Conservation (phyloP, 2,888 invertebrate species). For the Epirrita christyi region DNA sequence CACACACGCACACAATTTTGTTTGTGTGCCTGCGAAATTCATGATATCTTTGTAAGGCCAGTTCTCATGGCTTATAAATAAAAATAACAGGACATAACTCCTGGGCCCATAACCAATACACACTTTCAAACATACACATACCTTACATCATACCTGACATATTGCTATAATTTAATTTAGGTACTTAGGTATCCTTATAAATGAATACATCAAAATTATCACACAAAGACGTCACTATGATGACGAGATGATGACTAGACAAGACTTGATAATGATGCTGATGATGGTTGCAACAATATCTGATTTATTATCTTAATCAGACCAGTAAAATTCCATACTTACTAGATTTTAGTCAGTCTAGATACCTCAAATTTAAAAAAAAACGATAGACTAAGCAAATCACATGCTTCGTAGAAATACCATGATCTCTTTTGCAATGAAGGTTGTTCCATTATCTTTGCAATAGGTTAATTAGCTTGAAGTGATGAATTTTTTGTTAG, state of each 20-base stretch:
- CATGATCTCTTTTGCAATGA: neutral
- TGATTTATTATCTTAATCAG: too few species aligned
- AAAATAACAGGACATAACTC: neutral
- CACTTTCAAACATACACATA: conserved; percentile 18
- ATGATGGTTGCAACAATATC: too few species aligned
- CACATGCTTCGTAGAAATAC: neutral
- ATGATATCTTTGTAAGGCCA: conserved; percentile 40
- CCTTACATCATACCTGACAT: conserved; percentile 5
- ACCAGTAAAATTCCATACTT: too few species aligned
- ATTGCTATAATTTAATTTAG: neutral
- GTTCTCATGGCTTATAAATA: conserved; percentile 39
- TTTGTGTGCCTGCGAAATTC: conserved; percentile 71
- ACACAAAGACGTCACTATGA: conserved; percentile 1
- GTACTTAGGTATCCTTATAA: too few species aligned
- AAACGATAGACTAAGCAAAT: neutral
- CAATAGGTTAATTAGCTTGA: neutral
- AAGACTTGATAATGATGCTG: neutral
- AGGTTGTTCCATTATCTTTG: neutral
- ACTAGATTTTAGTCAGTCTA: neutral
- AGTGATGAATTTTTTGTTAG: conserved; percentile 22
- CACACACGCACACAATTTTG: conserved; percentile 71
- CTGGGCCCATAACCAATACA: conserved; percentile 16
- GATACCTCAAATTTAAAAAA: neutral
- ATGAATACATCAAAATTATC: too few species aligned
- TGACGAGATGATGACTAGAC: neutral